Percentiles rank a stretch among this genome's conserved stretches.
Conservation (phyloP, 2,113 vertebrate genomes). For the Oreocharis arfaki region DNA sequence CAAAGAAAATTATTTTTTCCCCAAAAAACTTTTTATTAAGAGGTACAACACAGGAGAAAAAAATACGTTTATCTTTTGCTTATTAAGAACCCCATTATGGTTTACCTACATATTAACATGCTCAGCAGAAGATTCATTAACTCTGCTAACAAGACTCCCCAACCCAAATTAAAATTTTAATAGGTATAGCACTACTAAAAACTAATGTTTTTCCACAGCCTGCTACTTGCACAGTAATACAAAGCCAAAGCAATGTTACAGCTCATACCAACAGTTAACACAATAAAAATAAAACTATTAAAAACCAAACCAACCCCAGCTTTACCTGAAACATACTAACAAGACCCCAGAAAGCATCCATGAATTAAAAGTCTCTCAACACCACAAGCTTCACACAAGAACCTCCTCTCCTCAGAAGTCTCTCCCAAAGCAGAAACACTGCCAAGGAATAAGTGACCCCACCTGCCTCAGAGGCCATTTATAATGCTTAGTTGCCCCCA, state of each 20-base stretch:
- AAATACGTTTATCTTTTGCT: neutral
- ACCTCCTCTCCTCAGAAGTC: accelerated
- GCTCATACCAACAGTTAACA: accelerated
- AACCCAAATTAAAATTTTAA: neutral
- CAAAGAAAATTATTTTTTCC: too few species aligned
- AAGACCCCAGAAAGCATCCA: neutral
- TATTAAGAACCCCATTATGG: neutral
- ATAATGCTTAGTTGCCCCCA: neutral
- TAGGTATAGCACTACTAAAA: neutral
- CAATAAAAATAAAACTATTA: accelerated
- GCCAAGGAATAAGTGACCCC: accelerated
- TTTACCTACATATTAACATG: neutral
- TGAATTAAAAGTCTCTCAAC: neutral
- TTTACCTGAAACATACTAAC: neutral
- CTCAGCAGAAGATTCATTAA: neutral
- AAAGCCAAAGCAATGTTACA: neutral
- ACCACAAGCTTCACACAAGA: neutral
- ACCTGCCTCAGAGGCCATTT: neutral
- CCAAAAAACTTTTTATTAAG: too few species aligned
- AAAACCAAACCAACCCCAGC: too few species aligned
- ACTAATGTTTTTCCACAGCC: neutral
- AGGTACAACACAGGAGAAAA: accelerated
- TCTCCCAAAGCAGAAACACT: accelerated
- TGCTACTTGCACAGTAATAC: neutral
- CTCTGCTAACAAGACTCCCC: neutral